Conservation (phyloP, 2,113 vertebrate genomes). For the Pionites leucogaster region DNA sequence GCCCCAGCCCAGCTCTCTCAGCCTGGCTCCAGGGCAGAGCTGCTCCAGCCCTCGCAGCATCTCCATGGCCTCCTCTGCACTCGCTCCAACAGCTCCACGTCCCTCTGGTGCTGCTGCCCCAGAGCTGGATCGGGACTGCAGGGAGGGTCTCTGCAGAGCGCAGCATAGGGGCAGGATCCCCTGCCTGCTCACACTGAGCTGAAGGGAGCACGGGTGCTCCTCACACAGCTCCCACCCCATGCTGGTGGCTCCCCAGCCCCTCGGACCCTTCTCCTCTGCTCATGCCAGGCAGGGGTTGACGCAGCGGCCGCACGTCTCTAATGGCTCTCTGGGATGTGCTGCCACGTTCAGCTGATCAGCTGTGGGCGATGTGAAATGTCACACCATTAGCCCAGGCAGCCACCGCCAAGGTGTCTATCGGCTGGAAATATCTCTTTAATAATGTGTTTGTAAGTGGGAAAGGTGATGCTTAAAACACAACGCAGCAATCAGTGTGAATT, state of each 20-base stretch:
- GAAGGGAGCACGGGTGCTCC: neutral
- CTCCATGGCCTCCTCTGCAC: neutral
- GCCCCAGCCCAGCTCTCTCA: too few species aligned
- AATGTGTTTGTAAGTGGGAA: constrained; percentile 65
- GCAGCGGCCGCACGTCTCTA: constrained; percentile 51
- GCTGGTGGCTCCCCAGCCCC: neutral
- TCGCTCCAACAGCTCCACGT: neutral
- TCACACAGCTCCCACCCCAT: neutral
- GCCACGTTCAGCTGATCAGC: constrained; percentile 73
- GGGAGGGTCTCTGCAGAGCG: neutral
- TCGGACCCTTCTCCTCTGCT: neutral
- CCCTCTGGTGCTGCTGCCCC: neutral
- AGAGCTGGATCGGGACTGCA: neutral
- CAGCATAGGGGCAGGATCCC: neutral
- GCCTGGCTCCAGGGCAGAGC: too few species aligned
- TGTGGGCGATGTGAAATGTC: constrained; percentile 78
- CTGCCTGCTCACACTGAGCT: neutral
- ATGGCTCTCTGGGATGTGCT: constrained; percentile 69
- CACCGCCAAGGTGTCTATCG: constrained; percentile 60
- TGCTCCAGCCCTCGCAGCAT: too few species aligned
- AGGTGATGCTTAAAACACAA: constrained; percentile 69
- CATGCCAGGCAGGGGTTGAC: neutral
- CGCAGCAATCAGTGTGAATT: constrained; percentile 67
- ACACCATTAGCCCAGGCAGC: constrained; percentile 72
- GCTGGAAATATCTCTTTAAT: constrained; percentile 65